Conservation (phyloP, 1,140 invertebrate genomes). For the Neodiprion virginianus region DNA sequence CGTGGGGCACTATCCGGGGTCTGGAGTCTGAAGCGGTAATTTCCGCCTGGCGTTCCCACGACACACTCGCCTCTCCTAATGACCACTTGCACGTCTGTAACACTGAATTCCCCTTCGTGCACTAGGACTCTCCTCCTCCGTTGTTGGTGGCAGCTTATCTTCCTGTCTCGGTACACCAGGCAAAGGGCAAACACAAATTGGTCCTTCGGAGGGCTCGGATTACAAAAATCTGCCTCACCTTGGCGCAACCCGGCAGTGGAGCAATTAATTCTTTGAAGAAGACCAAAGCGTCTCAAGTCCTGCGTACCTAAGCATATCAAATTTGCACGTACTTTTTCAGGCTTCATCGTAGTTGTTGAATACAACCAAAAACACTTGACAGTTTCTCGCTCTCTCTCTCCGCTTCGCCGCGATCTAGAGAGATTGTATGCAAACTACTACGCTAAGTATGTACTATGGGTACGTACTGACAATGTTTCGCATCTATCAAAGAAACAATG, state of each 20-base stretch:
- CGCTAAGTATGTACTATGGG: neutral
- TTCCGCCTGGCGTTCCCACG: neutral
- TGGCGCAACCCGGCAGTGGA: neutral
- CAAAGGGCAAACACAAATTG: constrained; percentile 1
- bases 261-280: neutral
- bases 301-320: neutral
- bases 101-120: constrained; percentile 1
- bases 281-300: no score
- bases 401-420: neutral
- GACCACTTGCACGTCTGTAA: neutral
- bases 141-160: neutral
- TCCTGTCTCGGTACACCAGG: neutral
- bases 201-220: neutral
- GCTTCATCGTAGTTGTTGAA: no score
- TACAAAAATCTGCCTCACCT: neutral
- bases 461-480: neutral
- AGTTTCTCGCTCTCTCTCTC: neutral
- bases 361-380: neutral
- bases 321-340: neutral
- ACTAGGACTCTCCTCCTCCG: neutral
- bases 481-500: neutral
- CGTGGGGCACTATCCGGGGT: no score
- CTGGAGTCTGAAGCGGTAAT: neutral
- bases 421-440: neutral
- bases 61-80: neutral